Base-by-base conservation (phyloP, 2,888 invertebrate species). In the Germaria angustata region DNA sequence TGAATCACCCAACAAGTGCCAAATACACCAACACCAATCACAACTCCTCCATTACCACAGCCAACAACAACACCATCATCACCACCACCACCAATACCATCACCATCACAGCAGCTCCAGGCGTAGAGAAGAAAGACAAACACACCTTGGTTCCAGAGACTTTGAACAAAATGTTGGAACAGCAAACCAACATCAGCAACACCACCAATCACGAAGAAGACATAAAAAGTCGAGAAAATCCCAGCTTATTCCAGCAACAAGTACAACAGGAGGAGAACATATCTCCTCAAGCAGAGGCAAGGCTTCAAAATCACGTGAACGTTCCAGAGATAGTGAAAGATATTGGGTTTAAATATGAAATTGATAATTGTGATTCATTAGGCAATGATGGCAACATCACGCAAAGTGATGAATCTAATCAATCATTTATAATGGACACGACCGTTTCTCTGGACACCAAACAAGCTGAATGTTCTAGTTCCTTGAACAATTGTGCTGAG, bases 71-170 rank as follows among this genome's bases (percentile, higher is more conserved):
- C 84, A 90, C 89, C 86, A 90, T 89, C 87, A 88, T 87, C 90
- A 90, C 36, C 76, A 90, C 88, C 91, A 90, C 87, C 88, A 89
- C 85, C 90, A 90, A 85, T 91, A 91, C 88, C 91, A 90, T 87
- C 88, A 89, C 86, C 90, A 90, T 86, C 91, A 91, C 88, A 90
- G 89, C 90, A 90, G 92, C 91, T 92, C 92, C 90, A 90, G 92
- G 91, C 93, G 90, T 90, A 93, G 92, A 86, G 86, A 87, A 84
- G 88, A 88, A 86, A 84, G 69, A 76, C 86, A 84, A 76, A 46
- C 20, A 20, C 77, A 76, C 15, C 68, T 78, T 63, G 61, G 51
- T 36, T 6, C 79, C 61, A 71, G 76, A 69, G 69, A 69, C 15
- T 77, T 77, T 69, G 80, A 80, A 44, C 76, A 72, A 73, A 68